Evolutionary conservation across 2,888 invertebrate genomes (phyloP), one percentile per base, ranked within the genome.

Genomic region (Brachyptera risi): DNA sequence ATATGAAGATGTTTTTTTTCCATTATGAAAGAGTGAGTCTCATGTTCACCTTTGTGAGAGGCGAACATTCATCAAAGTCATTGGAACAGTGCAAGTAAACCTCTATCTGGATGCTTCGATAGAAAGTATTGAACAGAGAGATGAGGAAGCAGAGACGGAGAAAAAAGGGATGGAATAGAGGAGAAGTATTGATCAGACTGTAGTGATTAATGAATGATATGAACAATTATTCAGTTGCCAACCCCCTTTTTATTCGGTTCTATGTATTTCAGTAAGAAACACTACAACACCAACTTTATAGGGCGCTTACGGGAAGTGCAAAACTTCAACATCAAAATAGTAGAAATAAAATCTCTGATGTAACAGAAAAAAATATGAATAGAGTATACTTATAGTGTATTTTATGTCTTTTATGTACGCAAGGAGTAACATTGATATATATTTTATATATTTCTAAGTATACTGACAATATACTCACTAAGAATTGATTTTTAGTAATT

Each of bases 251-350:
- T 58, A 63, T 63, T 63, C 60, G 60, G 63, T 58, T n/a, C n/a
- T 60, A 60, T 60, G 59, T 54, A 62, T 62, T 64, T 64, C 62
- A 59, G 60, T 64, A 64, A 61, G 62, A 64, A 64, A 64, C 59
- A 60, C 59, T 64, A 64, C 64, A 64, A 64, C 64, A 64, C 64
- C 61, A 60, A 64, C 44, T 47, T n/a, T 40, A 40, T 57, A 58
- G 59, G 57, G 50, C 58, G 58, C 57, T 57, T 51, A 59, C 59
- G 62, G 61, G 60, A 60, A 64, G 62, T 64, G 64, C 62, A 61
- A 58, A 60, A 54, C 54, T 54, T 54, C 54, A 37, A 54, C 54
- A 54, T 37, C 54, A 54, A 54, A 54, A 54, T 35, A 54, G 54
- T 11, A 19, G 54, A 54, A 54, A 54, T 37, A 54, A 54, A 47